Conservation (phyloP, 1,140 invertebrate genomes). For the Papilio polyxenes region DNA sequence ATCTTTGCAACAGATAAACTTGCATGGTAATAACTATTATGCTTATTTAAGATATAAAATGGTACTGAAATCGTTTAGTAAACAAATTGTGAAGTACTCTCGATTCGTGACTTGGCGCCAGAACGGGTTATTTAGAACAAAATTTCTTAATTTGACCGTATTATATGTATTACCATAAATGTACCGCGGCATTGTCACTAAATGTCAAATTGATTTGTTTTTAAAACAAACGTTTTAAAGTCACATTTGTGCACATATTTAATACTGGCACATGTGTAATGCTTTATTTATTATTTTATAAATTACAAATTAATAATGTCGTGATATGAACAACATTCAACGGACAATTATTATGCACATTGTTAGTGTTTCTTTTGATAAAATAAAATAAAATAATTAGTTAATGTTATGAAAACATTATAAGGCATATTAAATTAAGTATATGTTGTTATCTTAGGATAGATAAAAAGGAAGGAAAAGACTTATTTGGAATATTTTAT, state of each 20-base stretch:
- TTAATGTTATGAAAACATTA: too few relatives aligned
- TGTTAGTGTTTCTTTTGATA: too few relatives aligned
- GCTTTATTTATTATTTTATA: neutral
- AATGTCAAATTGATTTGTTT: neutral
- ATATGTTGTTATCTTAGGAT: too few relatives aligned
- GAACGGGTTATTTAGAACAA: conserved; percentile 50
- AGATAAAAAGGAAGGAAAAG: too few relatives aligned
- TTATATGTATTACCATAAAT: conserved; percentile 33
- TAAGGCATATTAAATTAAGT: too few relatives aligned
- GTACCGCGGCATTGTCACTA: neutral
- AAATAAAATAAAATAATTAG: too few relatives aligned
- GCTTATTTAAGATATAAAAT: conserved; percentile 30
- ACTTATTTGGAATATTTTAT: too few relatives aligned
- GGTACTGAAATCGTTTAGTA: conserved; percentile 32
- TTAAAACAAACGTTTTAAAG: conserved; percentile 1
- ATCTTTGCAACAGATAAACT: conserved; percentile 3
- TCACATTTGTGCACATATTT: neutral
- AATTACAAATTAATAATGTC: neutral
- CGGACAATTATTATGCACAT: neutral
- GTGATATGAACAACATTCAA: neutral
- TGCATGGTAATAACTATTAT: neutral
- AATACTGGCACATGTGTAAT: neutral
- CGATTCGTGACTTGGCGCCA: conserved; percentile 48
- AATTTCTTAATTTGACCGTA: conserved; percentile 54
- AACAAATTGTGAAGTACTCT: conserved; percentile 35